Evolutionary conservation across 2,113 vertebrate genomes (phyloP).

Genomic region (Perognathus longimembris): DNA sequence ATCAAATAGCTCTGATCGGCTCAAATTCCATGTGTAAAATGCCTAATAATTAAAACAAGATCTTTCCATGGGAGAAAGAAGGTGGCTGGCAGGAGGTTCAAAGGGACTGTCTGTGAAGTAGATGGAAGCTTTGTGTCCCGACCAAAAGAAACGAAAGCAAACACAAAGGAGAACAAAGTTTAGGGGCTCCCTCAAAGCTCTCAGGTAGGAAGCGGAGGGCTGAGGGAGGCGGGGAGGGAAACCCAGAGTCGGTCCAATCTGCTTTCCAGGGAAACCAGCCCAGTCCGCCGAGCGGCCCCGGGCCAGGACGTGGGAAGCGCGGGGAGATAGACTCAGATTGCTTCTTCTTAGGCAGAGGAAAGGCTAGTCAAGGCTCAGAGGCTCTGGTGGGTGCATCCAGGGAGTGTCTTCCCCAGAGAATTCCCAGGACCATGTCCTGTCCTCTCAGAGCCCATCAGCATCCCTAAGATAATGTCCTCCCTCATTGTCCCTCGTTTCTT

Average conservation of each 20-base stretch:
- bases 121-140: slow-evolving; percentile 56
- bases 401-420: background rate
- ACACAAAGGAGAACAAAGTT: background rate
- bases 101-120: slow-evolving; percentile 68
- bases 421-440: background rate
- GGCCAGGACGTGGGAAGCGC: background rate
- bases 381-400: accelerated
- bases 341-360: background rate
- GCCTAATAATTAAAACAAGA: slow-evolving; percentile 83
- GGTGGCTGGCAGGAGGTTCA: slow-evolving; percentile 66
- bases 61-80: slow-evolving; percentile 64
- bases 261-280: slow-evolving; percentile 22
- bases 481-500: background rate
- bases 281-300: accelerated
- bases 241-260: background rate
- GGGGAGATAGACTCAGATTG: background rate
- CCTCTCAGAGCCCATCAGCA: background rate
- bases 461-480: background rate
- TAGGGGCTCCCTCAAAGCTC: background rate
- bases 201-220: background rate
- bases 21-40: slow-evolving; percentile 67
- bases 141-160: slow-evolving; percentile 70
- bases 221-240: slow-evolving; percentile 68
- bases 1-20: slow-evolving; percentile 73
- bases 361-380: background rate